Percentiles rank a stretch among this genome's conserved stretches.
phyloP scores from a whole-genome alignment of 2,888 invertebrate species.

The Caenorhabditis doughertyi region DNA sequence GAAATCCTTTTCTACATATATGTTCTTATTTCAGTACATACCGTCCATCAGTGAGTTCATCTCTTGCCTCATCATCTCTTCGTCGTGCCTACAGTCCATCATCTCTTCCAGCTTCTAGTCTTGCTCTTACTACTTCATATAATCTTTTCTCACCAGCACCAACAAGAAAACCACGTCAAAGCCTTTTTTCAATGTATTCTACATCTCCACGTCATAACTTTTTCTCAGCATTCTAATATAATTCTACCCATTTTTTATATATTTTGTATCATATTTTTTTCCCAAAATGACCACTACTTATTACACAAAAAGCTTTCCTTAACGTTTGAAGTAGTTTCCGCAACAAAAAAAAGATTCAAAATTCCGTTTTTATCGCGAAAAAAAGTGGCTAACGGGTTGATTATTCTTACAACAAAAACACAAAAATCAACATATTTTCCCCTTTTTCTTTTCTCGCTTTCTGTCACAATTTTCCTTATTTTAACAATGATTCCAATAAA shows the following conservation, averaged over 20 bases:
- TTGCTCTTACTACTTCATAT: slow-evolving; percentile 68
- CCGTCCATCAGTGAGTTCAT: slow-evolving; percentile 40
- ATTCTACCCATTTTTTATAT: neutral
- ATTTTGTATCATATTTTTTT: slow-evolving; percentile 17
- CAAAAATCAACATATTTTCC: slow-evolving; percentile 46
- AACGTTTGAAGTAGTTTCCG: slow-evolving; percentile 18
- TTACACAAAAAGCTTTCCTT: slow-evolving; percentile 12
- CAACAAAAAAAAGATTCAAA: neutral
- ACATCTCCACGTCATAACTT: slow-evolving; percentile 74
- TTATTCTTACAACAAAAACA: slow-evolving; percentile 13
- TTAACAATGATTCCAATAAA: neutral
- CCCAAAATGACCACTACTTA: slow-evolving; percentile 15
- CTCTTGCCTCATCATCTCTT: slow-evolving; percentile 36
- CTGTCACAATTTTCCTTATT: neutral
- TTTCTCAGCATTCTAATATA: slow-evolving; percentile 76
- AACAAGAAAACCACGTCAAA: slow-evolving; percentile 70
- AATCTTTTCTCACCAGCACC: slow-evolving; percentile 73
- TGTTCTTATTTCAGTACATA: slow-evolving; percentile 51
- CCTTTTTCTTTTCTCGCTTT: slow-evolving; percentile 29
- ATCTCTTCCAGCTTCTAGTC: slow-evolving; percentile 49
- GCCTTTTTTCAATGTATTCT: slow-evolving; percentile 73
- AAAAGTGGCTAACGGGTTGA: slow-evolving; percentile 53
- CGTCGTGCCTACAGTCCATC: slow-evolving; percentile 62
- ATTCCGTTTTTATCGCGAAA: slow-evolving; percentile 17
- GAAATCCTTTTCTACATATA: too few relatives aligned